Evolutionary conservation across 2,797 vertebrate genomes (phyloP).

Genomic region (Eutrigla gurnardus): DNA sequence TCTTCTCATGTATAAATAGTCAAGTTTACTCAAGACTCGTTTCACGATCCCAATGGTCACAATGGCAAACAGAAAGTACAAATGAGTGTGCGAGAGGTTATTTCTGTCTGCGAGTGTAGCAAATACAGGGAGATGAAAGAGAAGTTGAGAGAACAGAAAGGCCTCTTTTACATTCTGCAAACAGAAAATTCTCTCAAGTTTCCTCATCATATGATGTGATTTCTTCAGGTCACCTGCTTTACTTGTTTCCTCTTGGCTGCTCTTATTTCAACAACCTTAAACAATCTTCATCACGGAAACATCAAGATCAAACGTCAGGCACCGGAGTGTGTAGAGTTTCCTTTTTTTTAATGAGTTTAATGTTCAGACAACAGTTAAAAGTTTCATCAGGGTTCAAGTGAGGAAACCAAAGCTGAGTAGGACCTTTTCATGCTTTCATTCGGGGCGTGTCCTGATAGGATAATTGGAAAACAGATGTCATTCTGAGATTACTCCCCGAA

Average conservation of each 20-base stretch:
- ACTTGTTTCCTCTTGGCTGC: too few relatives aligned
- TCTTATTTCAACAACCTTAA: too few relatives aligned
- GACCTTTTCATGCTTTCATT: neutral
- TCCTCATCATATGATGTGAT: neutral
- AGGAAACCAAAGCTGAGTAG: too few relatives aligned
- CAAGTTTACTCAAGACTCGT: conserved; percentile 14
- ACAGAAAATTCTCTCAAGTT: neutral
- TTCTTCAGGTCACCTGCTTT: neutral
- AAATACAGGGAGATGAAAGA: conserved; percentile 2
- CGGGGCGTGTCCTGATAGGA: too few relatives aligned
- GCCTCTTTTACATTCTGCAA: neutral
- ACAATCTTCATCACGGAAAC: too few relatives aligned
- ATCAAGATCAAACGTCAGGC: too few relatives aligned
- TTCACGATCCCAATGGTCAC: neutral
- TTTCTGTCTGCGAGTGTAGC: neutral
- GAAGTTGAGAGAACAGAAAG: neutral
- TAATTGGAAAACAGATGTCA: too few relatives aligned
- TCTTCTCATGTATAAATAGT: conserved; percentile 7
- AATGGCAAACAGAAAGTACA: conserved; percentile 19
- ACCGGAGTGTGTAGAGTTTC: too few relatives aligned
- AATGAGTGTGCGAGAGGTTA: neutral
- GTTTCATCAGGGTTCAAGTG: neutral
- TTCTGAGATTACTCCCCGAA: neutral
- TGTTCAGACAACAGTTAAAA: neutral
- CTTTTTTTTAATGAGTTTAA: too few relatives aligned